Percentiles rank a stretch among this genome's conserved stretches.
Conservation (phyloP, 1,140 invertebrate species). For the Elymnias hypermnestra region DNA sequence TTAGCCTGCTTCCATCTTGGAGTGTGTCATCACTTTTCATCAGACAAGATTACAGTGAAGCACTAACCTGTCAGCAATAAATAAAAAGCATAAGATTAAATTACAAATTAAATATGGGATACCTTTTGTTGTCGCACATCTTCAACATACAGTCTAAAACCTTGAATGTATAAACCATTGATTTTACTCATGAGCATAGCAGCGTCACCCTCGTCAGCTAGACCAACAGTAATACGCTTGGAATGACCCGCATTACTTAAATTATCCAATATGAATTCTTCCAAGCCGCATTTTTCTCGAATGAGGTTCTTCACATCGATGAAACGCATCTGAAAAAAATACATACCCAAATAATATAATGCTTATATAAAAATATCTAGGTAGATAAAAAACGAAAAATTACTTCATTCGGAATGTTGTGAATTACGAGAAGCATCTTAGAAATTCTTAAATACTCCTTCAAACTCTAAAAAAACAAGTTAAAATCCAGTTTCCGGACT, state of each 20-base stretch:
- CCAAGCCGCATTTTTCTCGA: slow-evolving; percentile 32
- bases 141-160: slow-evolving; percentile 37
- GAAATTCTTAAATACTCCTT: background rate
- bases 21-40: no score
- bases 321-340: slow-evolving; percentile 29
- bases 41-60: no score
- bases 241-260: slow-evolving; percentile 24
- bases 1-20: no score
- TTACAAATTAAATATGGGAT: no score
- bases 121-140: slow-evolving; percentile 38
- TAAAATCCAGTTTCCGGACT: no score
- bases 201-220: slow-evolving; percentile 41
- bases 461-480: no score
- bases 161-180: slow-evolving; percentile 30
- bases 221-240: slow-evolving; percentile 45
- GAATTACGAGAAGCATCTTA: slow-evolving; percentile 44
- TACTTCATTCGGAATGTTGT: slow-evolving; percentile 41
- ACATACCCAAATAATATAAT: background rate
- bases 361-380: background rate
- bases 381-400: slow-evolving; percentile 19
- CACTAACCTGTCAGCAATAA: no score
- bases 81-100: no score
- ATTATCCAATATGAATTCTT: slow-evolving; percentile 47
- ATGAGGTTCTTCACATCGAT: slow-evolving; percentile 40
- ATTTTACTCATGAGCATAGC: slow-evolving; percentile 34